Evolutionary conservation across 2,888 invertebrate genomes (phyloP).

Genomic region (Lordiphosa fenestrarum): DNA sequence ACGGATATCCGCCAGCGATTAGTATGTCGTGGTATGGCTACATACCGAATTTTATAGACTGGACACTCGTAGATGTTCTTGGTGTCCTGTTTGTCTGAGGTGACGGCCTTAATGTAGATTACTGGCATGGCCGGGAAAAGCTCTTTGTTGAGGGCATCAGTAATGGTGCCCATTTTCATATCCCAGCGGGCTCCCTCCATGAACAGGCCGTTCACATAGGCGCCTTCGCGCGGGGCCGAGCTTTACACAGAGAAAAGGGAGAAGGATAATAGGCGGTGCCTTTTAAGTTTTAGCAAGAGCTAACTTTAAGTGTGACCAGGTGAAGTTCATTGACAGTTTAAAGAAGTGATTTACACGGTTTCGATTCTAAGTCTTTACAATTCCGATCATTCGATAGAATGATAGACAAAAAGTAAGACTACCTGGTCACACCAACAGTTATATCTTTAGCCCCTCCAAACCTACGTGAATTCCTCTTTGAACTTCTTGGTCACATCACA

Average conservation of each 20-base stretch:
- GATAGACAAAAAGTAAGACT: too few relatives aligned
- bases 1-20: constrained; percentile 67
- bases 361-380: too few relatives aligned
- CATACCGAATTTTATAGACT: constrained; percentile 91
- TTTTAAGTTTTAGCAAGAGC: too few relatives aligned
- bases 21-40: constrained; percentile 34
- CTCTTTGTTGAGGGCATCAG: constrained; percentile 93
- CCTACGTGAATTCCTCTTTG: constrained; percentile 89
- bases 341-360: too few relatives aligned
- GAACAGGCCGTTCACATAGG: constrained; percentile 92
- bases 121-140: constrained; percentile 95
- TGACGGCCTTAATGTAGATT: constrained; percentile 91
- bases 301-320: too few relatives aligned
- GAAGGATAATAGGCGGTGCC: too few relatives aligned
- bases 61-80: constrained; percentile 96
- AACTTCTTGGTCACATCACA: constrained; percentile 96
- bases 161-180: constrained; percentile 86
- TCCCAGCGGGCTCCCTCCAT: constrained; percentile 99
- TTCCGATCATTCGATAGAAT: too few relatives aligned
- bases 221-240: constrained; percentile 93
- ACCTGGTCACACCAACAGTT: too few relatives aligned
- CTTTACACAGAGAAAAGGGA: constrained; percentile 76
- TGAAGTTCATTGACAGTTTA: too few relatives aligned
- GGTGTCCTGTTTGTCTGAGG: constrained; percentile 93
- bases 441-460: too few relatives aligned